Evolutionary conservation across 2,888 invertebrate species (phyloP), one percentile per base, ranked within the genome.

Genomic region (Coronaproctus castanopsis): DNA sequence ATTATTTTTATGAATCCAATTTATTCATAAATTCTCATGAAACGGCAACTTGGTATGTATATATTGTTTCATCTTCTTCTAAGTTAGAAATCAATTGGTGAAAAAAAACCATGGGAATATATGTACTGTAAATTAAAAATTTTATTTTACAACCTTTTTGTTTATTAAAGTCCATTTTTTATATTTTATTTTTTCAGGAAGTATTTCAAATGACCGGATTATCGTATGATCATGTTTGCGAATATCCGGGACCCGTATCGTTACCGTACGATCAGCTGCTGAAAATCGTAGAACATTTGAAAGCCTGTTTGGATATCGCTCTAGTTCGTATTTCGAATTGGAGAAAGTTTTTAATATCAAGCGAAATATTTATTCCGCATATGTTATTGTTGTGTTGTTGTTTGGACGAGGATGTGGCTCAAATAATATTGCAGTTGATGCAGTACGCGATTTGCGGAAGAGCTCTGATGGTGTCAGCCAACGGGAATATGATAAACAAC

Each of bases 261-360:
- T 58, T 63, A 52, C 59, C 62, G 0, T 95, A 95, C 68, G 92
- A 95, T 71, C 82, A 85, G 3, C 78, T 95, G n/a, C 92, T 95
- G 3, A 87, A 87, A 65, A 78, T 96, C 60, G 91, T 96, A 68
- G 96, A 96, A 67, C 92, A 95, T 72, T 75, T 97, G 63, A 93
- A 95, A 74, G 85, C 87, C 2, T 93, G 95, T 67, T 82, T 87
- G 57, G 96, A 97, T 72, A 88, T 96, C 61, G 93, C 93, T 48
- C 81, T 84, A 57, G 82, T 84, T 57, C 83, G 96, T 58, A 90
- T 92, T 0, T 84, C 87, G 65, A 96, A 96, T 75, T 97, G 96
- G 96, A 95, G 96, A 72, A 82, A 84, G 2, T 80, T 93, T 55
- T 77, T 90, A 23, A 84, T 89, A 65, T 82, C 95, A 67, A 78